Conservation (phyloP, 1,140 invertebrate species). For the Pachypeltis micranthus region DNA sequence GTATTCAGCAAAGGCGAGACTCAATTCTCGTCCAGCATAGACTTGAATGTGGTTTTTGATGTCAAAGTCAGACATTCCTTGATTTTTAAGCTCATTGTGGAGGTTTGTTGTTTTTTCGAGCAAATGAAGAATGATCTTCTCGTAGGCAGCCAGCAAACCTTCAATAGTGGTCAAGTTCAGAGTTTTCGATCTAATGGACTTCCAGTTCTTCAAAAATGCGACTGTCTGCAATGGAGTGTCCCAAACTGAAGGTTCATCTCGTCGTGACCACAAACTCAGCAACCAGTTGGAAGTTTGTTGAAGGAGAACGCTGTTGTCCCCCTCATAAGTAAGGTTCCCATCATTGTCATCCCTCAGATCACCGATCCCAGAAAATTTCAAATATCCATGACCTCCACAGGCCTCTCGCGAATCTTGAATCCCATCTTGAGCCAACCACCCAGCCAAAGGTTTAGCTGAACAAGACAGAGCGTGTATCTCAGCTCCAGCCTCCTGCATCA, state of each 20-base stretch:
- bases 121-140: slow-evolving; percentile 75
- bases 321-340: slow-evolving; percentile 88
- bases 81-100: slow-evolving; percentile 41
- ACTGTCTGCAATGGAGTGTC: slow-evolving; percentile 54
- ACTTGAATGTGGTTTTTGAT: slow-evolving; percentile 72
- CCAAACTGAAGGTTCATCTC: slow-evolving; percentile 34
- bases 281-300: slow-evolving; percentile 91
- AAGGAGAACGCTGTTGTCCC: slow-evolving; percentile 88
- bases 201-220: slow-evolving; percentile 44
- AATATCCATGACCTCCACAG: slow-evolving; percentile 73
- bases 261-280: slow-evolving; percentile 24
- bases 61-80: slow-evolving; percentile 53
- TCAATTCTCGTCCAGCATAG: slow-evolving; percentile 60
- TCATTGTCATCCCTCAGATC: slow-evolving; percentile 79
- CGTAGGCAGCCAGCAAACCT: slow-evolving; percentile 61
- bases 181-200: slow-evolving; percentile 36
- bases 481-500: slow-evolving; percentile 46
- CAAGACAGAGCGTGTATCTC: slow-evolving; percentile 90
- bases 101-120: slow-evolving; percentile 53
- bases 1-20: slow-evolving; percentile 59
- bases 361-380: slow-evolving; percentile 69
- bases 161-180: slow-evolving; percentile 9
- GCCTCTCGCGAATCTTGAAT: slow-evolving; percentile 86
- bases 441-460: slow-evolving; percentile 69
- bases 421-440: slow-evolving; percentile 70